A percentile compares a stretch with the other conserved stretches of the same genome.
These are phyloP conservation scores for Stramonita haemastoma DNA, from an alignment of 2,888 invertebrate species.

Conservation along the genomic window DNA sequence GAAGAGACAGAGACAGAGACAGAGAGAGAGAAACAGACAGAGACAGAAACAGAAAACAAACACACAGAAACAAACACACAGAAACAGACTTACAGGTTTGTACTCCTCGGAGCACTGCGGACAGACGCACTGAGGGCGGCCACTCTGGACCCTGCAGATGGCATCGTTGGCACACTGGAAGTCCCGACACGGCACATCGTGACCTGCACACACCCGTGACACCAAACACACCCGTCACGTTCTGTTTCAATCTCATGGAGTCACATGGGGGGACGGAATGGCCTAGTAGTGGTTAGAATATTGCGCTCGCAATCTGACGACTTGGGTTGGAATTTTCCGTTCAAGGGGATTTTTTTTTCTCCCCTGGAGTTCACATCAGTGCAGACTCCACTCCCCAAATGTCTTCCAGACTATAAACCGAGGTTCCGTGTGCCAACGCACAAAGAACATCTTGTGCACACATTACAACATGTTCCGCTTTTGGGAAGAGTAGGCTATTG, in stretches of 20 bases:
- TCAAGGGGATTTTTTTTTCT: too few species aligned
- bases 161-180: constrained; percentile 62
- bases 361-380: too few species aligned
- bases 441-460: too few species aligned
- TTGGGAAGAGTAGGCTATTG: too few species aligned
- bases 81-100: constrained; percentile 64
- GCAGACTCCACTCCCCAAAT: too few species aligned
- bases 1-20: neutral
- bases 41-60: neutral
- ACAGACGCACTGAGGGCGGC: constrained; percentile 66
- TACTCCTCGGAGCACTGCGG: constrained; percentile 66
- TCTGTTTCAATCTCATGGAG: too few species aligned
- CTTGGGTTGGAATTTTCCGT: neutral
- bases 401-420: too few species aligned
- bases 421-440: too few species aligned
- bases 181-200: constrained; percentile 61
- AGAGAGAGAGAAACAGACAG: neutral
- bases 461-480: too few species aligned
- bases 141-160: constrained; percentile 63
- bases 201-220: constrained; percentile 49
- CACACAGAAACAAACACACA: neutral
- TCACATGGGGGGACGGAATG: too few species aligned
- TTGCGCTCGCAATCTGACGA: too few species aligned
- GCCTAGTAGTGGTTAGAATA: too few species aligned
- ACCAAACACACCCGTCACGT: neutral